phyloP scores from a whole-genome alignment of 2,113 vertebrate genomes.

The Anarhynchus alexandrinus region DNA sequence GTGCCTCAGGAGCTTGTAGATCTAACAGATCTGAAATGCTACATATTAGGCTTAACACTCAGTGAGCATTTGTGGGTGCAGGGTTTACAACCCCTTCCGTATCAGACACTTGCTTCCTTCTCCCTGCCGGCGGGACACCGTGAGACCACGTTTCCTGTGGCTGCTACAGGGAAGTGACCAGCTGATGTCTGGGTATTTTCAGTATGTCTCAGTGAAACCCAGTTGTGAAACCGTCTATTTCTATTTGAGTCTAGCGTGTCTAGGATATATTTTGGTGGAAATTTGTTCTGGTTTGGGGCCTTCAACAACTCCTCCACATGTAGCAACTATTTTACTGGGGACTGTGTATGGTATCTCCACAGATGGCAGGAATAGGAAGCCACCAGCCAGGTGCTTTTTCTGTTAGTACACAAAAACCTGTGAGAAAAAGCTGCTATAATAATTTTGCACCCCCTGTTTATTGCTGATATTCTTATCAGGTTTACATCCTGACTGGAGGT shows the following conservation, averaged over 20 bases:
- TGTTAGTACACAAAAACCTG: not conserved
- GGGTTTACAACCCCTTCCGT: not conserved
- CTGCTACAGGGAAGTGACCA: not conserved
- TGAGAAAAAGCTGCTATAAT: not conserved
- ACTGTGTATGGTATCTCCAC: not conserved
- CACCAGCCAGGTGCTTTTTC: not conserved
- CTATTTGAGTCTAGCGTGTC: not conserved
- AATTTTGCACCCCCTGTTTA: not conserved
- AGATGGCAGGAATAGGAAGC: not conserved
- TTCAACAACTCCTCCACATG: not conserved
- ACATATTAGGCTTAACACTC: fast-evolving
- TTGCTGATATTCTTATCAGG: not conserved
- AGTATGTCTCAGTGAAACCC: not conserved
- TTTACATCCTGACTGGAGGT: no score
- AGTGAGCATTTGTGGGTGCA: not conserved
- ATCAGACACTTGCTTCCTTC: not conserved
- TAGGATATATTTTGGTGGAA: not conserved
- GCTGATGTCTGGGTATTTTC: conserved; percentile 16
- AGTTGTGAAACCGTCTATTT: not conserved
- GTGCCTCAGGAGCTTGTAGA: not conserved
- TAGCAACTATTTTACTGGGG: not conserved
- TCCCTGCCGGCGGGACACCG: not conserved
- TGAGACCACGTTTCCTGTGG: not conserved
- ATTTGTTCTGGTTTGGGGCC: not conserved
- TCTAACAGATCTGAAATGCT: not conserved